Evolutionary conservation across 2,113 vertebrate genomes (phyloP), one percentile per base, ranked within the genome.

Genomic region (Otus sunia): DNA sequence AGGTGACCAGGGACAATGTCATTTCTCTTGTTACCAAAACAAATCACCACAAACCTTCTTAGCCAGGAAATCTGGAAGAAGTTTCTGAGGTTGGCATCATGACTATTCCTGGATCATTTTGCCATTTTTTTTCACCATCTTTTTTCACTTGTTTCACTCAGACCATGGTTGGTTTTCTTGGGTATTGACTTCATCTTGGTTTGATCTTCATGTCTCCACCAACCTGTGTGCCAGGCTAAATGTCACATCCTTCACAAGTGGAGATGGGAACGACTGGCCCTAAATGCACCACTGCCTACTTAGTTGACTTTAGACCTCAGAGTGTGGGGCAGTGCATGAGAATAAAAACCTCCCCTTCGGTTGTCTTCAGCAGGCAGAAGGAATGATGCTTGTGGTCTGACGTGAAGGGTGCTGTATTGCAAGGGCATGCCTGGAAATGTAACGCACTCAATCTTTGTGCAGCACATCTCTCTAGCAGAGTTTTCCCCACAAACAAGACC

Each of bases 301-400:
- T 53, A 43, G 22, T n/a, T 67, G 47, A 21, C 32, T 77, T 55
- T 3, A 1, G 26, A 66, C 37, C 37, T 69, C 37, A 67, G 39
- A 43, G 32, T 0, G 0, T 13, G 39, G 12, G 39, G 9, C 37
- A 10, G 9, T 36, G 6, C 21, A 15, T 14, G 45, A 76, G n/a
- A 60, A 63, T 37, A 41, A 78, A 83, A 45, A 7, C 2, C 11
- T 26, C 30, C 7, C 15, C 66, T 52, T 47, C 53, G 17, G 15
- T 27, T 78, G 32, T 22, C 56, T 56, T 81, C 43, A 43, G 32
- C 22, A 77, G 39, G 59, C 27, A 41, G 50, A 58, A 69, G 41
- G 55, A 63, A n/a, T 32, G 17, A 63, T 10, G 25, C 5, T 3
- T 36, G 29, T 20, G 29, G 18, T 22, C 26, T 63, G 47, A 47